Conservation (phyloP, 1,140 invertebrate genomes). For the Scaptomyza montana region DNA sequence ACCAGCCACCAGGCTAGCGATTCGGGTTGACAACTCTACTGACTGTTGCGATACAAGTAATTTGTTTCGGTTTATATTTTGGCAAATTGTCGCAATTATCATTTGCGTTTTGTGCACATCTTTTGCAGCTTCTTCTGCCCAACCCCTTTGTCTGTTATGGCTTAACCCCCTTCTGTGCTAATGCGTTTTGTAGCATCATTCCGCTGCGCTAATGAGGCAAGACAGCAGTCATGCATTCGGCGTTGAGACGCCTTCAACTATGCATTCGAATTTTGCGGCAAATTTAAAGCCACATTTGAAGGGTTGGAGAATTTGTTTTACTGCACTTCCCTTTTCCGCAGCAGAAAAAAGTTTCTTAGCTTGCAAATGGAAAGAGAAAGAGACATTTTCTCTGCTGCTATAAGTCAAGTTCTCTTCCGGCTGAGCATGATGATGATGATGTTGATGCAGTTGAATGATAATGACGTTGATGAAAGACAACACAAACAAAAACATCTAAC, state of each 20-base stretch:
- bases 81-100: conserved; percentile 76
- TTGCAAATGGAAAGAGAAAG: conserved; percentile 17
- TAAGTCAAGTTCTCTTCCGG: conserved; percentile 73
- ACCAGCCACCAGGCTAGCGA: conserved; percentile 36
- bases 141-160: not conserved
- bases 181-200: not conserved
- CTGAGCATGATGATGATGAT: conserved; percentile 42
- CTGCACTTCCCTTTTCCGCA: conserved; percentile 77
- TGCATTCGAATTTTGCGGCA: conserved; percentile 35
- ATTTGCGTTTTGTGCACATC: conserved; percentile 54
- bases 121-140: not conserved
- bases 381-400: conserved; percentile 26
- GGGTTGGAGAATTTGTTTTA: not conserved
- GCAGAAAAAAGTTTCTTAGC: conserved; percentile 59
- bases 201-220: conserved; percentile 62
- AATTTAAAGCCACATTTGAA: conserved; percentile 44
- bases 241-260: conserved; percentile 53
- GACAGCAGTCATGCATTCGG: conserved; percentile 27
- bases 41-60: conserved; percentile 63
- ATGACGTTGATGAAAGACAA: conserved; percentile 31
- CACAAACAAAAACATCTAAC: conserved; percentile 29
- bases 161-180: no score
- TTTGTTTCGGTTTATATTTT: conserved; percentile 57
- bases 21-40: conserved; percentile 67
- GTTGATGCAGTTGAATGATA: conserved; percentile 42